Conservation (phyloP, 1,140 invertebrate species). For the Pogonus chalceus region DNA sequence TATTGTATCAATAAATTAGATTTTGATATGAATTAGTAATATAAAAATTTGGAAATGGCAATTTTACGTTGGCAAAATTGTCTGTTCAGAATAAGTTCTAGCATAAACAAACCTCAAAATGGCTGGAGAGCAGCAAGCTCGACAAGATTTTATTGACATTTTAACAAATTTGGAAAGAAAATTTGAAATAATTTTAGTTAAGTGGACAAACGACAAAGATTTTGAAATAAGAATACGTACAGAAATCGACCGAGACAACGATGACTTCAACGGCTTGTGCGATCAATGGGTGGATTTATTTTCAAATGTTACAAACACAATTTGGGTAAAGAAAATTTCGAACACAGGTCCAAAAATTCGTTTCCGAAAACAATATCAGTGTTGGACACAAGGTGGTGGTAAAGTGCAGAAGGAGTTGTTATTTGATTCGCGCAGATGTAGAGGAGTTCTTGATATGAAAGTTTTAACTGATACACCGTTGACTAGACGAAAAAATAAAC, state of each 20-base stretch:
- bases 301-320: conserved; percentile 29
- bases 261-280: conserved; percentile 31
- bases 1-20: too few species aligned
- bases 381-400: conserved; percentile 29
- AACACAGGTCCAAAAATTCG: conserved; percentile 33
- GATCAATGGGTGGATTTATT: conserved; percentile 34
- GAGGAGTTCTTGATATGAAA: conserved; percentile 32
- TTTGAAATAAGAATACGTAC: conserved; percentile 32
- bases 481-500: conserved; percentile 28
- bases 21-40: too few species aligned
- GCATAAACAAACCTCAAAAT: conserved; percentile 20
- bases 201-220: conserved; percentile 29
- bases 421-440: conserved; percentile 31
- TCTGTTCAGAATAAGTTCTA: too few species aligned
- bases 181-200: conserved; percentile 28
- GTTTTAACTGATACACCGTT: conserved; percentile 28
- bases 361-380: conserved; percentile 34
- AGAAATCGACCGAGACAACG: conserved; percentile 26
- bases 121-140: conserved; percentile 23
- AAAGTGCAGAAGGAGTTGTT: conserved; percentile 28
- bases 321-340: conserved; percentile 34
- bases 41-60: too few species aligned
- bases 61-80: too few species aligned
- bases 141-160: conserved; percentile 21
- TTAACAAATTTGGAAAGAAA: conserved; percentile 26